Evolutionary conservation across 2,797 vertebrate species (phyloP).

Genomic region (Eupleurogrammus muticus): DNA sequence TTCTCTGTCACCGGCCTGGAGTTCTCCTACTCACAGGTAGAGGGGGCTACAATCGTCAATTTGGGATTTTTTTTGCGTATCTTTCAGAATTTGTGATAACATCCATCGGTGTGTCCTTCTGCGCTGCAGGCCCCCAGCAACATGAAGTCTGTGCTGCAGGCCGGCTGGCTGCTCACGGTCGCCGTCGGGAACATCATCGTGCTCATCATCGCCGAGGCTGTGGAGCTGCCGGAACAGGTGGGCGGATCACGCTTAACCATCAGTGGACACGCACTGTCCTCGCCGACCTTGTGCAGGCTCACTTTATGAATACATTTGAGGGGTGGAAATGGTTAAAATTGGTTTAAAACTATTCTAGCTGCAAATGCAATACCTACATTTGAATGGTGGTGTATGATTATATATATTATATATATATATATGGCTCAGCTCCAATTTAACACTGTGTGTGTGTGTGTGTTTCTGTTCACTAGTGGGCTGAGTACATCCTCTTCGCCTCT

Average conservation of each 20-base stretch:
- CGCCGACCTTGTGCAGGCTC: background rate
- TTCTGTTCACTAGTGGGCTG: constrained; percentile 88
- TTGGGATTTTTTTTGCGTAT: background rate
- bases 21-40: constrained; percentile 97
- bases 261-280: background rate
- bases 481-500: constrained; percentile 92
- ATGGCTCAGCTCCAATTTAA: background rate
- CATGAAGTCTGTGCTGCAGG: constrained; percentile 98
- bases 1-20: constrained; percentile 96
- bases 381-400: too few relatives aligned
- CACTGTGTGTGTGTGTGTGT: constrained; percentile 1
- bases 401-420: too few relatives aligned
- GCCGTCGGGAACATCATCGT: constrained; percentile 96
- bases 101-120: background rate
- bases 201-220: constrained; percentile 90
- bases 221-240: constrained; percentile 87
- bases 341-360: too few relatives aligned
- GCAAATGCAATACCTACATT: too few relatives aligned
- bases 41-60: background rate
- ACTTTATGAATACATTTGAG: background rate
- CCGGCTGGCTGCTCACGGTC: constrained; percentile 94
- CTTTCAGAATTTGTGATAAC: background rate
- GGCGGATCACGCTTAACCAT: constrained; percentile 16
- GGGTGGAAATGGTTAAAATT: too few relatives aligned
- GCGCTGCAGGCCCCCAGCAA: constrained; percentile 91